These are phyloP conservation scores for Drosophila rellima DNA, from an alignment of 2,888 invertebrate species.

Conservation along the genomic window DNA sequence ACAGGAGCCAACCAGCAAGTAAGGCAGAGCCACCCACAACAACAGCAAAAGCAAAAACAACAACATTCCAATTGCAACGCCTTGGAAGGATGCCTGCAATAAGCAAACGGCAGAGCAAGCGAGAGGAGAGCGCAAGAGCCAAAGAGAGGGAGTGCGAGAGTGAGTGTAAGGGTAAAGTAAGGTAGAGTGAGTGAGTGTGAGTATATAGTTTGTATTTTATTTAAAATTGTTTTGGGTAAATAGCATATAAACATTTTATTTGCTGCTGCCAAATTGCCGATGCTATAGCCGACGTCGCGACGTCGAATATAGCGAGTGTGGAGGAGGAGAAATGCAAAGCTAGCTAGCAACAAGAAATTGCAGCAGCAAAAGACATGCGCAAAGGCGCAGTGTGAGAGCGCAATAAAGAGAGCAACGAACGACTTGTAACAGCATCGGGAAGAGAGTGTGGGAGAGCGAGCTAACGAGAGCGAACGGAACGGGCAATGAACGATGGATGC, in stretches of 20 bases:
- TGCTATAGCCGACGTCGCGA: slow-evolving; percentile 23
- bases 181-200: slow-evolving; percentile 23
- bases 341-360: slow-evolving; percentile 61
- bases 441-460: slow-evolving; percentile 36
- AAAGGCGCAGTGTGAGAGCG: slow-evolving; percentile 43
- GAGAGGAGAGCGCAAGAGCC: slow-evolving; percentile 27
- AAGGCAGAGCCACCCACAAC: slow-evolving; percentile 61
- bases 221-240: slow-evolving; percentile 81
- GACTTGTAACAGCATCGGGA: slow-evolving; percentile 8
- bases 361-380: slow-evolving; percentile 65
- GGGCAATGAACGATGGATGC: slow-evolving; percentile 46
- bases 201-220: slow-evolving; percentile 73
- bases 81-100: slow-evolving; percentile 68
- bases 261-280: slow-evolving; percentile 71
- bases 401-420: slow-evolving; percentile 37
- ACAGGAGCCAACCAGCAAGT: slow-evolving; percentile 78
- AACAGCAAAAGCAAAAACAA: slow-evolving; percentile 39
- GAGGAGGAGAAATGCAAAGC: slow-evolving; percentile 30
- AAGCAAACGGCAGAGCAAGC: slow-evolving; percentile 31
- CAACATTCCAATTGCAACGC: slow-evolving; percentile 76
- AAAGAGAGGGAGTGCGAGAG: slow-evolving; percentile 22
- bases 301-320: slow-evolving; percentile 38
- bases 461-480: slow-evolving; percentile 33
- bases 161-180: slow-evolving; percentile 23
- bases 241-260: slow-evolving; percentile 81